phyloP scores from a whole-genome alignment of 2,797 vertebrate species.

The Gouania willdenowi region DNA sequence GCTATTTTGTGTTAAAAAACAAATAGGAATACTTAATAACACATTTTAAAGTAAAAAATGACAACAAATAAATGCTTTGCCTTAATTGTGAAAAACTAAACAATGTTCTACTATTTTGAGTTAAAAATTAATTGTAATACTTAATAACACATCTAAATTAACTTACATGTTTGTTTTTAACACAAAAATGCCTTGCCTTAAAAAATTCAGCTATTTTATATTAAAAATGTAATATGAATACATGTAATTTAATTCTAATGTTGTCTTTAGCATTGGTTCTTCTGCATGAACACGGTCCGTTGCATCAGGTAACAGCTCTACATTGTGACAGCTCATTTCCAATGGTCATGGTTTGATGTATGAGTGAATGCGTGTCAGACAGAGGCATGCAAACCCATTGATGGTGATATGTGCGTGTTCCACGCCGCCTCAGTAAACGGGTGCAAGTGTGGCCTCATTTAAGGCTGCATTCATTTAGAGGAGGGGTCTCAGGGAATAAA shows the following conservation, averaged over 20 bases:
- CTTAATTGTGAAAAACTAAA: too few species aligned
- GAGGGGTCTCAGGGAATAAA: slow-evolving; percentile 77
- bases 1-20: too few species aligned
- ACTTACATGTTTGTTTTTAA: too few species aligned
- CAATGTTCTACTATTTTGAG: too few species aligned
- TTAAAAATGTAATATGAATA: too few species aligned
- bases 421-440: slow-evolving; percentile 50
- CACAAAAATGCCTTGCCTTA: too few species aligned
- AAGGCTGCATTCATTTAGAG: slow-evolving; percentile 77
- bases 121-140: too few species aligned
- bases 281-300: slow-evolving; percentile 1
- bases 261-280: background rate
- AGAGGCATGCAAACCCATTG: slow-evolving; percentile 61
- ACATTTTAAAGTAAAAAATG: too few species aligned
- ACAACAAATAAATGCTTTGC: too few species aligned
- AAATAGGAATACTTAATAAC: too few species aligned
- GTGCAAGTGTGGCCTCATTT: slow-evolving; percentile 82
- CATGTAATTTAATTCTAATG: background rate
- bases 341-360: slow-evolving; percentile 22
- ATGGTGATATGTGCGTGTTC: slow-evolving; percentile 54
- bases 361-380: slow-evolving; percentile 45
- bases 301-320: background rate
- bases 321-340: slow-evolving; percentile 14
- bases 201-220: too few species aligned
- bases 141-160: too few species aligned